Evolutionary conservation across 1,140 invertebrate species (phyloP).

Genomic region (Gryon sp.): DNA sequence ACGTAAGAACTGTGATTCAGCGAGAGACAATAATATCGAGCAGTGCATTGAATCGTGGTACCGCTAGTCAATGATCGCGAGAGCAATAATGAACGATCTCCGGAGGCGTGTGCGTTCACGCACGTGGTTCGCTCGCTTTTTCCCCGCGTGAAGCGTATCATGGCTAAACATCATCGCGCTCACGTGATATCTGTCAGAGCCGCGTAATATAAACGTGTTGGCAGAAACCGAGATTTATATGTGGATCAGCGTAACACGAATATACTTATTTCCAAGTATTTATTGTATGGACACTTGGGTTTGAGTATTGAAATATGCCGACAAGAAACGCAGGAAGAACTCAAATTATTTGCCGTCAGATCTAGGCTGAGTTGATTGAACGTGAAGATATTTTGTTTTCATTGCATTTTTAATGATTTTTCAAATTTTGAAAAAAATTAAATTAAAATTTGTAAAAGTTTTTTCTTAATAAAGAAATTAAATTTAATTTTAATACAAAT

Average conservation of each 20-base stretch:
- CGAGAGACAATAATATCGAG: constrained; percentile 62
- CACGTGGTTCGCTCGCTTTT: constrained; percentile 54
- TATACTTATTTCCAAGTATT: constrained; percentile 41
- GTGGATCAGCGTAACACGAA: constrained; percentile 41
- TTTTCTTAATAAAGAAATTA: no score
- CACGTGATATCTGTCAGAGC: constrained; percentile 35
- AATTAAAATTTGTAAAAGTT: no score
- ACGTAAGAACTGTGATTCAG: constrained; percentile 61
- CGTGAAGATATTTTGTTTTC: constrained; percentile 7
- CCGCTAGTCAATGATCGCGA: constrained; percentile 63
- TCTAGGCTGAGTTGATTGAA: constrained; percentile 31
- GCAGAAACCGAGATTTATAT: constrained; percentile 3
- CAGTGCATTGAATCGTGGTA: constrained; percentile 52
- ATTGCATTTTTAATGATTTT: no score
- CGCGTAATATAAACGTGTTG: constrained; percentile 17
- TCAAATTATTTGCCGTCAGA: constrained; percentile 14
- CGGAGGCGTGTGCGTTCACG: constrained; percentile 64
- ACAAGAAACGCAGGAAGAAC: constrained; percentile 20
- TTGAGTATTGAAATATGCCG: constrained; percentile 24
- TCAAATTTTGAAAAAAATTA: no score
- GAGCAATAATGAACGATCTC: constrained; percentile 60
- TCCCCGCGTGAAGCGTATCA: constrained; percentile 47
- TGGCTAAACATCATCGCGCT: constrained; percentile 44
- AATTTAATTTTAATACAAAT: no score
- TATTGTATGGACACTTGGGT: constrained; percentile 28